Evolutionary conservation across 2,888 invertebrate species (phyloP), one percentile per base, ranked within the genome.

Genomic region (Tiliacea aurago): DNA sequence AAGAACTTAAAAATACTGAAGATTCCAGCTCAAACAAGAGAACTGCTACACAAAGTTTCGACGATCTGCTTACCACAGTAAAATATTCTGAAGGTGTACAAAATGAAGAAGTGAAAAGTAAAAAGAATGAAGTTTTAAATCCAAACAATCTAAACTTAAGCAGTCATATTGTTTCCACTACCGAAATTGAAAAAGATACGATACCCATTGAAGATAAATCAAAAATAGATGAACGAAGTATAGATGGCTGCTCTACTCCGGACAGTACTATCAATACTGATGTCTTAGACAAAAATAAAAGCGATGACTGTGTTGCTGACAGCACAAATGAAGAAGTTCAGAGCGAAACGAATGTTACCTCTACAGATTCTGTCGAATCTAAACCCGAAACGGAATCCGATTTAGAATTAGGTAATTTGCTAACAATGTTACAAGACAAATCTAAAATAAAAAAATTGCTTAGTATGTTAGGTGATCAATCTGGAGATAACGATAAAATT

Each of bases 401-500:
- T 45, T 86, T 90, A 43, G 90, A 91, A 80, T 90, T 95, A 71
- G 93, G 90, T 53, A 94, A 88, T 86, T 86, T 95, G 69, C 81
- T 94, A 55, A 94, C 94, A 47, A 91, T 96, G 67, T 89, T 96
- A 79, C 91, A 96, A 90, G 93, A 96, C 83, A 96, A 96, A 87
- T 90, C 94, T 2, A 96, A 96, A 91, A 93, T 97, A 58, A 94
- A 96, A 85, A 94, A 96, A 81, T 91, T 96, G 65, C 87, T 97
- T 18, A 91, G 90, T 45, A 90, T 94, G 90, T 83, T 96, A 53
- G 95, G 95, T 41, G 95, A 95, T 59, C 87, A 94, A 63, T 89
- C 95, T 4, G 89, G 86, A 80, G 95, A 94, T 65, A 95, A 96
- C 84, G 94, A 96, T 70, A 96, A 96, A 89, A 94, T 97, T 67